Percentiles rank a stretch among this genome's conserved stretches.
Conservation (phyloP, 2,113 vertebrate species). For the Syngnathus typhle region DNA sequence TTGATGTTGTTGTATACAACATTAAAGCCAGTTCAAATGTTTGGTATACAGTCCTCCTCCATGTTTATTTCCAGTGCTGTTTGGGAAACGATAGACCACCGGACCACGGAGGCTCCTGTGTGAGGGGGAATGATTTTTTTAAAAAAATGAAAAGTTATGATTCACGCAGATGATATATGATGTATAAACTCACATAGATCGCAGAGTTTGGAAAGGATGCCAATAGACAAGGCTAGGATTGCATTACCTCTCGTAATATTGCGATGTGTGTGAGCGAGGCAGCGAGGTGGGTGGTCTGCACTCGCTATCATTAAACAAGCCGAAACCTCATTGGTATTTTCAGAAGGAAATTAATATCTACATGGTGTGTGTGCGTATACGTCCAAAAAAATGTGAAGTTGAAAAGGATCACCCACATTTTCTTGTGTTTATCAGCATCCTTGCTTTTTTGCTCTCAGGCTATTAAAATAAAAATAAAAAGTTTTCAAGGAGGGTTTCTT, state of each 20-base stretch:
- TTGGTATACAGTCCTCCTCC: constrained; percentile 67
- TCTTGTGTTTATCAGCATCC: background rate
- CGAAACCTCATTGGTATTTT: constrained; percentile 83
- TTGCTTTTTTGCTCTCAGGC: background rate
- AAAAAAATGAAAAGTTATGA: constrained; percentile 68
- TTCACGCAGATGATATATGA: constrained; percentile 71
- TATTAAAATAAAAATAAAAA: too few relatives aligned
- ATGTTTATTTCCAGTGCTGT: constrained; percentile 76
- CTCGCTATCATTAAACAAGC: constrained; percentile 71
- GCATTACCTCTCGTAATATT: constrained; percentile 75
- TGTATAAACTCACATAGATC: constrained; percentile 53
- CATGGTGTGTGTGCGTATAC: constrained; percentile 47
- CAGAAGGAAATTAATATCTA: constrained; percentile 82
- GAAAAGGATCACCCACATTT: constrained; percentile 6
- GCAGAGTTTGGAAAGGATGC: constrained; percentile 67
- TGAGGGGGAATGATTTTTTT: constrained; percentile 65
- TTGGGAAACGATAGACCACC: constrained; percentile 68
- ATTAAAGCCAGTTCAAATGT: constrained; percentile 74
- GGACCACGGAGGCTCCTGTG: constrained; percentile 56
- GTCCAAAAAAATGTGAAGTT: constrained; percentile 7
- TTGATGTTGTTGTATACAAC: constrained; percentile 63
- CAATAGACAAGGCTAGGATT: constrained; percentile 75
- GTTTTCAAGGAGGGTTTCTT: background rate
- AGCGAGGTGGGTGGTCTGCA: constrained; percentile 87
- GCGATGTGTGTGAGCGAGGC: constrained; percentile 39